Base-by-base conservation (phyloP, 2,797 vertebrate species). In the Notolepis coatsorum region DNA sequence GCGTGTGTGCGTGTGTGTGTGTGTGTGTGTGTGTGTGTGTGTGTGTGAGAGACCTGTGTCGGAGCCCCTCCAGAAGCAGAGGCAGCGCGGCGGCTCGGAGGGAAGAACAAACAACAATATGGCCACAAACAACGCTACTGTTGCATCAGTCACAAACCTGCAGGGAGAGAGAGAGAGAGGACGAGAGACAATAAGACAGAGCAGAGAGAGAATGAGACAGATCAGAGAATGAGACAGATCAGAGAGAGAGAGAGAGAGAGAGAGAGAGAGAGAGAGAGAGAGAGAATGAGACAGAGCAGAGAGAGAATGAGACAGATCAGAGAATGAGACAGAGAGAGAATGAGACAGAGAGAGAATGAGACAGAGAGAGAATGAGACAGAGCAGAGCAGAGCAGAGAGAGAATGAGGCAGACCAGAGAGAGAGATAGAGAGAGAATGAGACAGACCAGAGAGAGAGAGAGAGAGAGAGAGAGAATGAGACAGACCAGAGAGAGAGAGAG, bases 121-220 rank as follows among this genome's bases (percentile, higher is more conserved):
- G 2, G 94, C 89, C 18, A 96, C 79, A 10, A 95, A 93, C 43
- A 95, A 41, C 1, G 95, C 89, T 49, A 95, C 95, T 0, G 95
- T 97, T 13, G 95, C 94, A 0, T 99, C 97, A 0, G 94, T 93
- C 72, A 94, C 91, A 1, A 92, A 97, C 81, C 96, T 98, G 67
- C 50, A 31, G 12, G 42, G 37, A 38, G 67, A 54, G n/a, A n/a
- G n/a, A n/a, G n/a, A n/a, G n/a, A 73, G 50, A 54, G 23, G 43
- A 9, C 60, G 1, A 37, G 2, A 58, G 33, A 23, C 5, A 39
- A 56, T 13, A 1, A 0, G 3, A 49, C 24, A 15, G 24, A 17
- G 37, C 35, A 63, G 17, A 55, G 2, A 7, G 25, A 21, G 48
- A 33, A 7, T 1, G 6, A 59, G 13, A n/a, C 10, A 27, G 8